These are phyloP conservation scores for Agapornis canus DNA, from an alignment of 2,797 vertebrate genomes.

Conservation along the genomic window DNA sequence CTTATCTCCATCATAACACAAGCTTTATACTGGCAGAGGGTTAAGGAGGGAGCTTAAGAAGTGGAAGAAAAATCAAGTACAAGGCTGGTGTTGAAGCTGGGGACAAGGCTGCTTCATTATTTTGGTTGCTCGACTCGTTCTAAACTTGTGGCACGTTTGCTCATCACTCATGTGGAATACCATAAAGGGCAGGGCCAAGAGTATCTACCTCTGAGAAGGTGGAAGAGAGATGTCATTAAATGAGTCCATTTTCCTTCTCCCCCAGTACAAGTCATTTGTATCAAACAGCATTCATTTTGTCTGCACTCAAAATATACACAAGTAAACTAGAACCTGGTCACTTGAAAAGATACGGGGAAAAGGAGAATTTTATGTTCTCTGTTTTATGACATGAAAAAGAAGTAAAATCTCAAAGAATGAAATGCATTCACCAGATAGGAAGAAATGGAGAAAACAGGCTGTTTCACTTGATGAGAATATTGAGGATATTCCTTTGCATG, in stretches of 20 bases:
- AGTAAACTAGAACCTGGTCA: neutral
- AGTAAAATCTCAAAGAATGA: neutral
- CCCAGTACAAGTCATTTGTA: neutral
- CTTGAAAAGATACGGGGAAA: neutral
- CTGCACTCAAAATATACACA: neutral
- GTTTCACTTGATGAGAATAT: neutral
- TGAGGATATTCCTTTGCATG: neutral
- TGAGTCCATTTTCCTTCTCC: neutral
- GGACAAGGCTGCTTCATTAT: neutral
- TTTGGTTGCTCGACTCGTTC: neutral
- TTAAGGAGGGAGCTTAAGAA: neutral
- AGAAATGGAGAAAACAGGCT: neutral
- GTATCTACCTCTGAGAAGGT: neutral
- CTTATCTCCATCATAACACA: neutral
- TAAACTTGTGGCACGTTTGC: neutral
- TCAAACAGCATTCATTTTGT: neutral
- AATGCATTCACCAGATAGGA: neutral
- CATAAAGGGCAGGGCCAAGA: neutral
- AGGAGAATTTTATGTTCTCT: neutral
- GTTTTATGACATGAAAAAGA: neutral
- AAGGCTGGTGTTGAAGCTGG: neutral
- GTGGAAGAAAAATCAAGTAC: neutral
- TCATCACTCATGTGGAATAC: neutral
- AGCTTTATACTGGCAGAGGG: neutral
- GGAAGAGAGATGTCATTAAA: neutral